These are phyloP conservation scores for Myopa tessellatipennis DNA, from an alignment of 2,888 invertebrate genomes.

Conservation along the genomic window DNA sequence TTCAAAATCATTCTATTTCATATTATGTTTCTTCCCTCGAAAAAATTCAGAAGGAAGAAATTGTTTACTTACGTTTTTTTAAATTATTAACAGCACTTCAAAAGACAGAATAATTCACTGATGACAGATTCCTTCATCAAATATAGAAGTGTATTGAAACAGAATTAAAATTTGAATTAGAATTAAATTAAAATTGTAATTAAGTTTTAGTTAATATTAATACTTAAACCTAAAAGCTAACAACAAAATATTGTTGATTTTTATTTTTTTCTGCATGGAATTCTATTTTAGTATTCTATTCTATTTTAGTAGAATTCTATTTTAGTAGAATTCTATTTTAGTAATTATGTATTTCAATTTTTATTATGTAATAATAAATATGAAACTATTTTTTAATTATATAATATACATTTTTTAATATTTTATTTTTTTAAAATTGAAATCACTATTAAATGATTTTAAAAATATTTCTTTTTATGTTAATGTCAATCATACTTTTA, in stretches of 20 bases:
- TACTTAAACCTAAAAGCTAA: too few relatives aligned
- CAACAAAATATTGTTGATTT: neutral
- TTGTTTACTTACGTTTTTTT: neutral
- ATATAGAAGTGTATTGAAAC: neutral
- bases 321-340: neutral
- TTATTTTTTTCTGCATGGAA: neutral
- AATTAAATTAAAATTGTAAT: neutral
- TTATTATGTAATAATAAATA: neutral
- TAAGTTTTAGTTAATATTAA: neutral
- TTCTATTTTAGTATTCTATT: too few relatives aligned
- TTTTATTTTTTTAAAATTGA: neutral
- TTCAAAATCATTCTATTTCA: neutral
- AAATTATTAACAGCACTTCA: too few relatives aligned
- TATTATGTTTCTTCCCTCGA: neutral
- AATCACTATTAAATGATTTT: neutral
- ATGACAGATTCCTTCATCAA: too few relatives aligned
- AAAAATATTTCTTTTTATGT: neutral
- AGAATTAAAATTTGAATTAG: neutral
- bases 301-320: too few relatives aligned
- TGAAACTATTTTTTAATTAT: neutral
- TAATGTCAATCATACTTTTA: neutral
- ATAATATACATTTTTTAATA: neutral
- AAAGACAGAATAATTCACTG: neutral
- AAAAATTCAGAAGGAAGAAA: neutral
- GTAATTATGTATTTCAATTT: neutral